Evolutionary conservation across 2,888 invertebrate genomes (phyloP).

Genomic region (Oscheius onirici): DNA sequence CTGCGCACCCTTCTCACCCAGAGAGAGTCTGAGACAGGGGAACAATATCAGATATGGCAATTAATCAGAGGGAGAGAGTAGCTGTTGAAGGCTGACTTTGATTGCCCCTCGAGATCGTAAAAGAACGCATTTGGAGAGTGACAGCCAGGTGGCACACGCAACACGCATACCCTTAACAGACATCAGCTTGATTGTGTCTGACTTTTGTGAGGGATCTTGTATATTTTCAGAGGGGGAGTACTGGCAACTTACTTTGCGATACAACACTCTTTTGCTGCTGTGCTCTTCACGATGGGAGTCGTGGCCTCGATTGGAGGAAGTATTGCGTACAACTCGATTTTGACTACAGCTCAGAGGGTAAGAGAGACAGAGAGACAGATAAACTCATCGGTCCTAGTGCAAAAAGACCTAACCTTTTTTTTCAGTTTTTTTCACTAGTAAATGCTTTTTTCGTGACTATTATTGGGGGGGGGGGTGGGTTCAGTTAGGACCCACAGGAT

Average conservation of each 20-base stretch:
- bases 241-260: slow-evolving; percentile 61
- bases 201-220: neutral
- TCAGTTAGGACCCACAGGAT: too few species aligned
- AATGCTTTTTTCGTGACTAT: too few species aligned
- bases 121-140: slow-evolving; percentile 19
- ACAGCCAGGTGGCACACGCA: slow-evolving; percentile 23
- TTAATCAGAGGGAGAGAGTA: slow-evolving; percentile 21
- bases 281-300: slow-evolving; percentile 61
- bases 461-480: too few species aligned
- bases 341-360: slow-evolving; percentile 67
- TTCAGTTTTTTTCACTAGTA: too few species aligned
- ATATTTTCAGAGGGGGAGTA: slow-evolving; percentile 54
- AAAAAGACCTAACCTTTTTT: too few species aligned
- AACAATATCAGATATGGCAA: neutral
- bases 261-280: slow-evolving; percentile 61
- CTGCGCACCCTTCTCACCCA: neutral
- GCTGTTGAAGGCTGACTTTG: neutral
- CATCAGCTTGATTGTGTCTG: too few species aligned
- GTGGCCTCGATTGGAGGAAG: slow-evolving; percentile 62
- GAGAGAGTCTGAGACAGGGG: too few species aligned
- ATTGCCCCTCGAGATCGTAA: slow-evolving; percentile 21
- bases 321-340: slow-evolving; percentile 65
- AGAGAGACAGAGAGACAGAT: neutral
- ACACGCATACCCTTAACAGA: neutral
- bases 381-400: too few species aligned